A percentile compares a stretch with the other conserved stretches of the same genome.
phyloP scores from a whole-genome alignment of 2,888 invertebrate genomes.

The Apotomis betuletana region DNA sequence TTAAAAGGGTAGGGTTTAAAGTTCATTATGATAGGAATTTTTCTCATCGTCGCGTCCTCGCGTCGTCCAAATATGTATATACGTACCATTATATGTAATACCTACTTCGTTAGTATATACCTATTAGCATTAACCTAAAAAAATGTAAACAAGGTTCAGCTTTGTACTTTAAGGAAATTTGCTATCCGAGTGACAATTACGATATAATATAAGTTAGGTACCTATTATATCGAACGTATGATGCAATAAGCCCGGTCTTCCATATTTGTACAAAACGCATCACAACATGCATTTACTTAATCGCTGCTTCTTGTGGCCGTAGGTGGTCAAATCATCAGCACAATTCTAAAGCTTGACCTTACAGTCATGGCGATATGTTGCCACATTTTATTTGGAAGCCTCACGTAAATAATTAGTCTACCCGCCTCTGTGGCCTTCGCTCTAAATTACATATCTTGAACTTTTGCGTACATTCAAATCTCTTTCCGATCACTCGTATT shows the following conservation, averaged over 20 bases:
- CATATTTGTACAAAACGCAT: constrained; percentile 1
- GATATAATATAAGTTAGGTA: too few species aligned
- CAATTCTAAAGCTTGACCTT: constrained; percentile 38
- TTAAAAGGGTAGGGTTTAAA: too few species aligned
- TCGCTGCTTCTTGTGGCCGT: background rate
- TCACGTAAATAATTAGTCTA: constrained; percentile 37
- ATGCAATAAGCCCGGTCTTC: background rate
- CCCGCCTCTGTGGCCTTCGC: constrained; percentile 39
- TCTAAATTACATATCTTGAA: constrained; percentile 42
- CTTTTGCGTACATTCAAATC: constrained; percentile 38
- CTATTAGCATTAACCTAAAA: too few species aligned
- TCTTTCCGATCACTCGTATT: constrained; percentile 38
- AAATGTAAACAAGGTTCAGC: too few species aligned
- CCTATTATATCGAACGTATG: too few species aligned
- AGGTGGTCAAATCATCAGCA: constrained; percentile 18
- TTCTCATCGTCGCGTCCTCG: too few species aligned
- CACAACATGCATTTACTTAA: constrained; percentile 12
- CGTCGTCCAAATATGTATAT: too few species aligned
- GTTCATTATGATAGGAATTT: too few species aligned
- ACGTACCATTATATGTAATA: too few species aligned
- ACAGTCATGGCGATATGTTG: constrained; percentile 27
- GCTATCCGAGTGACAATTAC: too few species aligned
- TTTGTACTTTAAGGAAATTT: too few species aligned
- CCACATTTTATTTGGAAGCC: constrained; percentile 40
- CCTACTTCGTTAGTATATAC: too few species aligned